Evolutionary conservation across 2,113 vertebrate genomes (phyloP).

Genomic region (Telmatochromis sp.): DNA sequence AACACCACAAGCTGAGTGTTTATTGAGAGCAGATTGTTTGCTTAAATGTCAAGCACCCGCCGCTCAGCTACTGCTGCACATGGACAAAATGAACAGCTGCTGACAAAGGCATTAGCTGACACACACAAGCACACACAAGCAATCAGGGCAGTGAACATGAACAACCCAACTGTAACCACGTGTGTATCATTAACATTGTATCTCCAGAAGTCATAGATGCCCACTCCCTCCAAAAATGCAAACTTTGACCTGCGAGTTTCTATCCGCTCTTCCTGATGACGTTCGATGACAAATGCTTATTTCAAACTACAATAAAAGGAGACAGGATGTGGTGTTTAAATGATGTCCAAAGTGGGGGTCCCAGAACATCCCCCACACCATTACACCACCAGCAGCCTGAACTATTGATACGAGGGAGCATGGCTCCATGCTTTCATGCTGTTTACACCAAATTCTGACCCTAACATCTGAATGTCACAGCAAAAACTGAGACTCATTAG

Average conservation of each 20-base stretch:
- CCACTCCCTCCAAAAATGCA: neutral
- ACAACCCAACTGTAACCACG: neutral
- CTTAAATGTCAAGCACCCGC: neutral
- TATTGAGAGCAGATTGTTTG: slow-evolving; percentile 10
- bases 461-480: neutral
- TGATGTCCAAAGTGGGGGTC: neutral
- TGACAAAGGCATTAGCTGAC: neutral
- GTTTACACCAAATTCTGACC: neutral
- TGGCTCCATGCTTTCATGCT: neutral
- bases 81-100: slow-evolving; percentile 33
- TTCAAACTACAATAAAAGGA: neutral
- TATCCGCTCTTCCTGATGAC: neutral
- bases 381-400: neutral
- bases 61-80: neutral
- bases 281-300: neutral
- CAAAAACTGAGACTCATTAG: neutral
- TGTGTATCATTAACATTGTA: neutral
- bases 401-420: neutral
- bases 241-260: neutral
- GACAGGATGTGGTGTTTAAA: neutral
- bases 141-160: neutral
- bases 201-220: neutral
- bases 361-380: neutral
- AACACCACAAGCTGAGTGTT: neutral
- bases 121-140: neutral